Evolutionary conservation across 1,140 invertebrate species (phyloP).

Genomic region (Daktulosphaira vitifoliae): DNA sequence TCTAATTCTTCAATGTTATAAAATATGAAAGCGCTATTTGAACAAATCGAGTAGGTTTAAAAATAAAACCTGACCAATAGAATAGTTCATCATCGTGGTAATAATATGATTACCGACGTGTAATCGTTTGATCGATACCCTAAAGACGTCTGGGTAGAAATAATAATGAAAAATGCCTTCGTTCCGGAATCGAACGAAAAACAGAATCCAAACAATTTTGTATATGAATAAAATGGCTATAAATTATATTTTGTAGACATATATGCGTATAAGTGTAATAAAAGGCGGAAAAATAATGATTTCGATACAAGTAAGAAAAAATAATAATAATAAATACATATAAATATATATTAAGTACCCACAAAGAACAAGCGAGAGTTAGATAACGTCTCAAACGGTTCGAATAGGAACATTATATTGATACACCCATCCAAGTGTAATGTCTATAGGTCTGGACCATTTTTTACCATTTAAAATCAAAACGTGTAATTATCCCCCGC

Average conservation of each 20-base stretch:
- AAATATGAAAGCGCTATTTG: too few relatives aligned
- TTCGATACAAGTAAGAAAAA: constrained; percentile 15
- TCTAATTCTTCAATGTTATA: too few relatives aligned
- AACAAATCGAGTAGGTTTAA: too few relatives aligned
- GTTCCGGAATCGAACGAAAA: background rate
- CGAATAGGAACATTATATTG: background rate
- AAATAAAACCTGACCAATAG: too few relatives aligned
- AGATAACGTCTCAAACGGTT: background rate
- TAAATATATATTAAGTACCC: too few relatives aligned
- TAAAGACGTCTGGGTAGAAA: background rate
- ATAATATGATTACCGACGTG: background rate
- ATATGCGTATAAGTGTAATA: background rate
- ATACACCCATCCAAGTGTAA: background rate
- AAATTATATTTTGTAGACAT: constrained; percentile 31
- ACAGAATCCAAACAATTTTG: background rate
- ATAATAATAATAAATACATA: too few relatives aligned
- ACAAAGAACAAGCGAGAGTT: too few relatives aligned
- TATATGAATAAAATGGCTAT: constrained; percentile 21
- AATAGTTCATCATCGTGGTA: background rate
- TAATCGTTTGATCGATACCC: constrained; percentile 21
- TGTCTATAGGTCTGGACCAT: constrained; percentile 8
- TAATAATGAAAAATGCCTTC: constrained; percentile 20
- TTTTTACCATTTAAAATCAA: constrained; percentile 21
- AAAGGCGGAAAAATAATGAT: constrained; percentile 30
- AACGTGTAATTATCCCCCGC: constrained; percentile 29